A percentile compares a stretch with the other conserved stretches of the same genome.
phyloP scores from a whole-genome alignment of 2,888 invertebrate species.

The Drosophila putrida region DNA sequence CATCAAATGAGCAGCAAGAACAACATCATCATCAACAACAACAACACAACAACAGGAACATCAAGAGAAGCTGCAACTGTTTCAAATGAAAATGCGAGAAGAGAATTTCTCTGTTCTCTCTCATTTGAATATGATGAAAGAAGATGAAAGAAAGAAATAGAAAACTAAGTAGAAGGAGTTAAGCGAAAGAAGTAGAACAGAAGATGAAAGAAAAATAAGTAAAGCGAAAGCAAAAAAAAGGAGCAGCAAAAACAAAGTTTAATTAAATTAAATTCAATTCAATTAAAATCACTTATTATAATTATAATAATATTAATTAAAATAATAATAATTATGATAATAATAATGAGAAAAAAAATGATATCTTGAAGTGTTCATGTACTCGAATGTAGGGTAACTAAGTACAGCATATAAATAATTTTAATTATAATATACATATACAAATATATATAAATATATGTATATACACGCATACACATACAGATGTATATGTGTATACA shows the following conservation, averaged over 20 bases:
- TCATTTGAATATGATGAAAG: slow-evolving; percentile 35
- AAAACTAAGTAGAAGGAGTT: slow-evolving; percentile 6
- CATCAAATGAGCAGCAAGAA: slow-evolving; percentile 41
- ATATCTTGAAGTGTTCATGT: slow-evolving; percentile 81
- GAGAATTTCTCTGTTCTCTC: slow-evolving; percentile 13
- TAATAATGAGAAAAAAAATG: slow-evolving; percentile 44
- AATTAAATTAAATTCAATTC: slow-evolving; percentile 76
- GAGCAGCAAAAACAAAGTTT: slow-evolving; percentile 60
- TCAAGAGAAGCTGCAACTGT: slow-evolving; percentile 42
- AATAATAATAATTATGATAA: slow-evolving; percentile 17
- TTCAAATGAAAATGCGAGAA: slow-evolving; percentile 11
- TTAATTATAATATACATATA: slow-evolving; percentile 55
- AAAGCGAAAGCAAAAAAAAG: slow-evolving; percentile 20
- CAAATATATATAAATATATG: slow-evolving; percentile 49
- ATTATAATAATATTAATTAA: slow-evolving; percentile 17
- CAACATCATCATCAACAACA: slow-evolving; percentile 16
- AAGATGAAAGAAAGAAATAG: slow-evolving; percentile 1
- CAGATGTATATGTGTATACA: slow-evolving; percentile 46
- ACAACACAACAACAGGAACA: slow-evolving; percentile 22
- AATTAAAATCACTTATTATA: slow-evolving; percentile 74
- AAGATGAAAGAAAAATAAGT: slow-evolving; percentile 1
- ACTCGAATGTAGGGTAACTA: slow-evolving; percentile 76
- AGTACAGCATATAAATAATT: slow-evolving; percentile 68
- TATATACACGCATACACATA: slow-evolving; percentile 27
- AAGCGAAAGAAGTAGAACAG: slow-evolving; percentile 2